phyloP scores from a whole-genome alignment of 2,888 invertebrate genomes.

The Synanthedon tipuliformis region DNA sequence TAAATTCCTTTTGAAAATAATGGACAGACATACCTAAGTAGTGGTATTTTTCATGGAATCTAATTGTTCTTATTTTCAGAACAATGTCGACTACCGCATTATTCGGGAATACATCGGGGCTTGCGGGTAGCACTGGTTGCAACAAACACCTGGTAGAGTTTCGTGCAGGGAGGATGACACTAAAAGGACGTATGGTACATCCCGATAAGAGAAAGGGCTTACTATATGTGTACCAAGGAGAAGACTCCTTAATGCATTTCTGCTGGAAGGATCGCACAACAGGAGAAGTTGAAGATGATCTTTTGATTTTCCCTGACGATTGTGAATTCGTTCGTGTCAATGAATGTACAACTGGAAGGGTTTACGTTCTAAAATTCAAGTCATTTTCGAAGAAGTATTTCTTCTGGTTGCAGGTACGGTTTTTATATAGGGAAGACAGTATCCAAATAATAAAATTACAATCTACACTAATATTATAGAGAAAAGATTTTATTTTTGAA shows the following conservation, averaged over 20 bases:
- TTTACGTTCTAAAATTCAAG: conserved; percentile 96
- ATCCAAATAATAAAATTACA: not conserved
- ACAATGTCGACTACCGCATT: conserved; percentile 76
- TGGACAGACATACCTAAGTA: too few species aligned
- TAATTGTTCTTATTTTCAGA: not conserved
- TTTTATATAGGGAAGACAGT: not conserved
- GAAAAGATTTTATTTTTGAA: too few species aligned
- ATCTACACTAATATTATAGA: not conserved
- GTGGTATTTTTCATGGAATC: too few species aligned
- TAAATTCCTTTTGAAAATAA: too few species aligned
- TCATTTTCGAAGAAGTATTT: conserved; percentile 92
- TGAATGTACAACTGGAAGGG: conserved; percentile 96
- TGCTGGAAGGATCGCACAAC: conserved; percentile 98
- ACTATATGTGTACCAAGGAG: conserved; percentile 94
- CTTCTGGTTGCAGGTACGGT: conserved; percentile 95
- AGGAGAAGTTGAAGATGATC: conserved; percentile 94
- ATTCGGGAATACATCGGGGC: conserved; percentile 80
- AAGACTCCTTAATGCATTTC: conserved; percentile 98
- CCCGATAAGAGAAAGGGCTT: conserved; percentile 96
- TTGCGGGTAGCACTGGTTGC: conserved; percentile 83
- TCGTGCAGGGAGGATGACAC: conserved; percentile 95
- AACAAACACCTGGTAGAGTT: conserved; percentile 95
- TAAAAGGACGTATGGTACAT: conserved; percentile 93
- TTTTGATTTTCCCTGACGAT: conserved; percentile 98
- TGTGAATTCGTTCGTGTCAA: conserved; percentile 95